Evolutionary conservation across 30 jellyfish, hydroid and myxozoan genomes (phyloP).

Genomic region (Pseudorhiza aurosa): DNA sequence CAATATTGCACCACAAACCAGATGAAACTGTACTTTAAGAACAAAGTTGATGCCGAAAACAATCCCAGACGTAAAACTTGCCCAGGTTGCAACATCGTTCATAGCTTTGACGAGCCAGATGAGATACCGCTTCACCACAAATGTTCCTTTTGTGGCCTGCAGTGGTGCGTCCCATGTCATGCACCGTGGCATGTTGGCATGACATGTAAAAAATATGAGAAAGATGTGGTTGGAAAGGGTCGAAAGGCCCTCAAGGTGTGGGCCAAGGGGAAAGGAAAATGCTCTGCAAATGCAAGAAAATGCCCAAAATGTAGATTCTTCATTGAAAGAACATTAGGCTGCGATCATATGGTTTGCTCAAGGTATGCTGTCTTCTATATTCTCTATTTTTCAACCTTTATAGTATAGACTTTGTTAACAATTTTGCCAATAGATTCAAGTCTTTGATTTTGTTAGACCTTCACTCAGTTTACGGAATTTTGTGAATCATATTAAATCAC

Average conservation of each 20-base stretch:
- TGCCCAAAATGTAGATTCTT: slow-evolving; percentile 83
- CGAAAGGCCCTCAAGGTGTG: slow-evolving; percentile 76
- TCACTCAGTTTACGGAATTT: too few species aligned
- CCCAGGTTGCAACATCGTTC: slow-evolving; percentile 86
- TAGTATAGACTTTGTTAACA: too few species aligned
- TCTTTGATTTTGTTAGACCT: too few species aligned
- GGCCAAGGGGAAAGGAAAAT: slow-evolving; percentile 80
- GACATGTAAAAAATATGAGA: slow-evolving; percentile 70
- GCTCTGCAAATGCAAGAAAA: slow-evolving; percentile 74
- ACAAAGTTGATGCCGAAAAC: slow-evolving; percentile 68
- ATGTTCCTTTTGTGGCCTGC: slow-evolving; percentile 61
- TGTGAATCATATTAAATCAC: too few species aligned
- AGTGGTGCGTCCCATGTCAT: slow-evolving; percentile 84
- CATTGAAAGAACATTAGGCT: slow-evolving; percentile 84
- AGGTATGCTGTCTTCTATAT: too few species aligned
- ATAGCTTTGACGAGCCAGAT: slow-evolving; percentile 27
- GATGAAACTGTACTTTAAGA: slow-evolving; percentile 40
- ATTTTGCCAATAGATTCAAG: too few species aligned
- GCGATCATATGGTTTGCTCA: slow-evolving; percentile 89
- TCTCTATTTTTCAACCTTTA: too few species aligned
- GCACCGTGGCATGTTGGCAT: slow-evolving; percentile 91
- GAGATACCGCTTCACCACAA: slow-evolving; percentile 46
- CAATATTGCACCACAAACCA: slow-evolving; percentile 12
- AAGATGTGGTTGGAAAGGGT: slow-evolving; percentile 79
- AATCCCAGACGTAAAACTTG: slow-evolving; percentile 83